Evolutionary conservation across 2,797 vertebrate genomes (phyloP).

Genomic region (Pteronotus mesoamericanus): DNA sequence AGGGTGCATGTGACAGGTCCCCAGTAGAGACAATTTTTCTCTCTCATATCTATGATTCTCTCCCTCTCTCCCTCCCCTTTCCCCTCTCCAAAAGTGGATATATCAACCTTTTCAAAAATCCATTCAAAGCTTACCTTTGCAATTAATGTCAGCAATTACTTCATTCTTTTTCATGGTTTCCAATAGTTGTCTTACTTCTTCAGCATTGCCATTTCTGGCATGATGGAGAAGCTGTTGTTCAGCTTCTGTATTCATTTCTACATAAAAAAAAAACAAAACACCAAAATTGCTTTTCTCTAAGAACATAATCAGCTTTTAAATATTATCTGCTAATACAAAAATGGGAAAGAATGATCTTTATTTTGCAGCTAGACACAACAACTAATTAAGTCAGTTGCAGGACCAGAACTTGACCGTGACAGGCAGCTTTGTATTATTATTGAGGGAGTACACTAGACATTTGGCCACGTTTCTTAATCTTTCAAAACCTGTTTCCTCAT

Average conservation of each 20-base stretch:
- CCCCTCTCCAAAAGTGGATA: background rate
- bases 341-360: background rate
- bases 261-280: background rate
- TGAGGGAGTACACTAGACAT: background rate
- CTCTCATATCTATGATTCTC: background rate
- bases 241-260: slow-evolving; percentile 85
- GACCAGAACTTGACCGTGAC: background rate
- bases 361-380: background rate
- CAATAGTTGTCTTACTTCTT: slow-evolving; percentile 88
- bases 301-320: background rate
- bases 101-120: background rate
- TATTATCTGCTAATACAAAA: background rate
- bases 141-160: slow-evolving; percentile 89
- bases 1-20: too few relatives aligned
- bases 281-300: background rate
- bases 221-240: slow-evolving; percentile 92
- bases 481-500: background rate
- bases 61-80: background rate
- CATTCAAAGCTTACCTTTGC: slow-evolving; percentile 89
- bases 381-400: background rate
- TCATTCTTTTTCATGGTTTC: slow-evolving; percentile 83
- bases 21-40: background rate
- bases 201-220: slow-evolving; percentile 92
- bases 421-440: background rate
- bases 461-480: background rate